A percentile compares a stretch with the other conserved stretches of the same genome.
phyloP scores from a whole-genome alignment of 2,888 invertebrate genomes.

The Candidula unifasciata region DNA sequence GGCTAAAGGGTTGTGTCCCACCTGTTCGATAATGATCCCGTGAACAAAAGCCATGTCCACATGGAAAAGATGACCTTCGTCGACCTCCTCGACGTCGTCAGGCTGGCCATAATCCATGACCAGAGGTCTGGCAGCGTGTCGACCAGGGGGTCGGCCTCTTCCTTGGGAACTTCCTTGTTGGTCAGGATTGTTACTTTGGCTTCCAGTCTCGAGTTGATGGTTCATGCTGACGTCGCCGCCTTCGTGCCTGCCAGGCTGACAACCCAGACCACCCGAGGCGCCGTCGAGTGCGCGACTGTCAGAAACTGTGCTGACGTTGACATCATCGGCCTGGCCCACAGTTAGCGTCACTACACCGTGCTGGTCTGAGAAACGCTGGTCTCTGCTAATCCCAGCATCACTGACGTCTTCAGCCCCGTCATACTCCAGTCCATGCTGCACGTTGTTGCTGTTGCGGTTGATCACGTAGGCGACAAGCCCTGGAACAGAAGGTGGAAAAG shows the following conservation, averaged over 20 bases:
- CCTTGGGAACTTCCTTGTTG: not conserved
- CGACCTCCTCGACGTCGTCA: not conserved
- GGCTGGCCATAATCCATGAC: constrained; percentile 23
- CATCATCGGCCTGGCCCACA: not conserved
- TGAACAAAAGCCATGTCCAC: not conserved
- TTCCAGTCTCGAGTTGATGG: not conserved
- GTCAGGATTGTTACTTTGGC: not conserved
- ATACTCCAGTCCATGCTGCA: not conserved
- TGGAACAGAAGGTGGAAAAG: not conserved
- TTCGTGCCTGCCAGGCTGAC: too few species aligned
- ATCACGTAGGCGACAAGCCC: not conserved
- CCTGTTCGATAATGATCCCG: not conserved
- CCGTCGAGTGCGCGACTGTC: too few species aligned
- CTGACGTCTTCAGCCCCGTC: not conserved
- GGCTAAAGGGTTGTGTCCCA: not conserved
- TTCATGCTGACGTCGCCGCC: not conserved
- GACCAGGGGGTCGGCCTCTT: not conserved
- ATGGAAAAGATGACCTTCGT: not conserved
- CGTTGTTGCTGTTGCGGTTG: not conserved
- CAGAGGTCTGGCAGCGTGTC: not conserved
- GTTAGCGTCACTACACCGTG: too few species aligned
- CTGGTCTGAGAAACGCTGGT: too few species aligned
- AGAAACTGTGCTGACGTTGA: too few species aligned
- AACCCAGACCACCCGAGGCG: too few species aligned
- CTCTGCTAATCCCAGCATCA: too few species aligned